Base-by-base conservation (phyloP, 2,888 invertebrate genomes). In the Ethmia dodecea region DNA sequence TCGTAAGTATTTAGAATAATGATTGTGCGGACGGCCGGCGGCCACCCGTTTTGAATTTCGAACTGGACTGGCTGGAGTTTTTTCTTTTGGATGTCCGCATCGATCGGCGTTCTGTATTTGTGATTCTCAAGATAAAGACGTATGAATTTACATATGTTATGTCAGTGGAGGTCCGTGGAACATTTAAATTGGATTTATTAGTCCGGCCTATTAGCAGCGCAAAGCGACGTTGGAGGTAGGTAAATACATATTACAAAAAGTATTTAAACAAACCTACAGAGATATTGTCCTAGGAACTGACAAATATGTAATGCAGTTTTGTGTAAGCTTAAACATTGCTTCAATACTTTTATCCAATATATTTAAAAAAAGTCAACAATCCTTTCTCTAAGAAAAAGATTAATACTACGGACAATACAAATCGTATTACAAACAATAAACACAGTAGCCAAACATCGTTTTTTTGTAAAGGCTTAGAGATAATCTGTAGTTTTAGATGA, bases 101-200 rank as follows among this genome's bases (percentile, higher is more conserved):
- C 69, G 73, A 70, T 73, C 72, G 69, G 64, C 70, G 50, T 68
- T 69, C 58, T 60, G 73, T 69, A 72, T 78, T 77, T 81, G 74
- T 73, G 84, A 84, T 83, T 74, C 72, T 65, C 55, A 76, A 81
- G 84, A 84, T 84, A 84, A 84, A 81, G 80, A 78, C 67, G 83
- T 84, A 83, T 81, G 71, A 58, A 84, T 86, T 83, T 75, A 84
- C 86, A 86, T 86, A 83, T 81, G 83, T 81, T 80, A 79, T 83
- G 75, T 78, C 79, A 80, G 65, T 45, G 74, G 75, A 70, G 74
- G 81, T 72, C 79, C 72, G 64, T 69, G 61, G 55, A 60, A 76
- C 72, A 71, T 84, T 83, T 84, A 83, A 86, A 84, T 84, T 81
- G 83, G 75, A 86, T 83, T 84, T 86, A 83, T 83, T 80, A 81